A percentile compares a stretch with the other conserved stretches of the same genome.
These are phyloP conservation scores for Brachypalpus laphriformis DNA, from an alignment of 2,888 invertebrate genomes.

Conservation along the genomic window DNA sequence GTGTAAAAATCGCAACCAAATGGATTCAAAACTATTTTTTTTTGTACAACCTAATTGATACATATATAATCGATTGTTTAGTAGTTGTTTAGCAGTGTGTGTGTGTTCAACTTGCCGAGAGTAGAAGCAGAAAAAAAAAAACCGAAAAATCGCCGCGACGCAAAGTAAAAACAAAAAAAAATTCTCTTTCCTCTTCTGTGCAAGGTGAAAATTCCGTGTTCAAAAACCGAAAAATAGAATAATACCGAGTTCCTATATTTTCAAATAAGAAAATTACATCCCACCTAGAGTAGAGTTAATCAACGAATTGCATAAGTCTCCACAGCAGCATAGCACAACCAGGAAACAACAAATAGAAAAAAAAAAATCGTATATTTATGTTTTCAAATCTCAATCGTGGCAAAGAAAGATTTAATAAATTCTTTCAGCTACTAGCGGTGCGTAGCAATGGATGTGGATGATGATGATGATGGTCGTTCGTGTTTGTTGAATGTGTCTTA, in stretches of 20 bases:
- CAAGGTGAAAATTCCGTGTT: constrained; percentile 69
- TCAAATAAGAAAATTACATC: constrained; percentile 7
- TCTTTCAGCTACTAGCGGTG: constrained; percentile 82
- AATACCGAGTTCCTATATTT: constrained; percentile 1
- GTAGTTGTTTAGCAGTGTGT: constrained; percentile 19
- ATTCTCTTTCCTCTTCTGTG: constrained; percentile 38
- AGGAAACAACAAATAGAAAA: constrained; percentile 43
- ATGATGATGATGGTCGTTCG: too few species aligned
- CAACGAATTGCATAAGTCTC: constrained; percentile 52
- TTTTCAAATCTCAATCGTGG: constrained; percentile 81
- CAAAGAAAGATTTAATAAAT: constrained; percentile 81
- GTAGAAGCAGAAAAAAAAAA: constrained; percentile 23
- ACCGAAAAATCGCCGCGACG: constrained; percentile 59
- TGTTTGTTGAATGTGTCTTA: constrained; percentile 67
- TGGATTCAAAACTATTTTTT: constrained; percentile 55
- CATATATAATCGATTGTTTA: constrained; percentile 8
- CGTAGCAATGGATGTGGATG: constrained; percentile 76
- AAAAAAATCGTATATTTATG: constrained; percentile 78
- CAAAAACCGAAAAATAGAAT: constrained; percentile 8
- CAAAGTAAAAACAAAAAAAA: constrained; percentile 45
- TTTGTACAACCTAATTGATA: constrained; percentile 39
- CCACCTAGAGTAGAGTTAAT: constrained; percentile 1
- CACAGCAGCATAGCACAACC: constrained; percentile 42
- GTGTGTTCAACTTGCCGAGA: constrained; percentile 47
- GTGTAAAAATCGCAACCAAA: constrained; percentile 63